These are phyloP conservation scores for Oophaga pumilio DNA, from an alignment of 2,113 vertebrate genomes.

Conservation along the genomic window DNA sequence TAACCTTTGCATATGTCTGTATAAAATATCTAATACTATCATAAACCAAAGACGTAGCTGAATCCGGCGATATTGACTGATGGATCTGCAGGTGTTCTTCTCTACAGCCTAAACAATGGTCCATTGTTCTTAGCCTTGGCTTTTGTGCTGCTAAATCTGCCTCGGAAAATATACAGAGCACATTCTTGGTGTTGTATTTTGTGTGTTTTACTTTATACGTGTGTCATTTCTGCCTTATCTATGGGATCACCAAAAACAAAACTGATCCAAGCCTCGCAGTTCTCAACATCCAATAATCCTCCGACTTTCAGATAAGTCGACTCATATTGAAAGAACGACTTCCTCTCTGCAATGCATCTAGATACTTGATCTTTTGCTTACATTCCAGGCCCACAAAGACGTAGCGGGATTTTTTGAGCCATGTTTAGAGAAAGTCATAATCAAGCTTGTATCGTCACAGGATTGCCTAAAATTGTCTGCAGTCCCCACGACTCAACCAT, in stretches of 20 bases:
- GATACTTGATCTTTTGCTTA: constrained; percentile 53
- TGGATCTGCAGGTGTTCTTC: constrained; percentile 36
- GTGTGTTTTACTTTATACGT: constrained; percentile 38
- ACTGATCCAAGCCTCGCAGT: not conserved
- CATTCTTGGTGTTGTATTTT: constrained; percentile 46
- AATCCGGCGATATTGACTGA: not conserved
- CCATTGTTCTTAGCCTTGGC: constrained; percentile 37
- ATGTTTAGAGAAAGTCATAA: constrained; percentile 26
- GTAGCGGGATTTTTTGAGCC: not conserved
- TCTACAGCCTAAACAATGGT: constrained; percentile 41
- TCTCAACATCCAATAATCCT: constrained; percentile 40
- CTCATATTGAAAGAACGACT: constrained; percentile 36
- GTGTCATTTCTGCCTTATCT: constrained; percentile 44
- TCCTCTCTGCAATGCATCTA: constrained; percentile 7
- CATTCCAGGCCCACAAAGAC: constrained; percentile 33
- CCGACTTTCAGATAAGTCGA: constrained; percentile 38
- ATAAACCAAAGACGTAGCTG: not conserved
- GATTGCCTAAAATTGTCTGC: not conserved
- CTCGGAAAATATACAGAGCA: constrained; percentile 18
- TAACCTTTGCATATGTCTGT: not conserved
- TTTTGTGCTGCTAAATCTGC: not conserved
- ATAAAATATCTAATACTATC: not conserved
- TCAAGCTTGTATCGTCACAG: not conserved
- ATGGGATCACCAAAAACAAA: constrained; percentile 18
- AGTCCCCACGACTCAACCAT: not conserved